Base-by-base conservation (phyloP, 1,140 invertebrate species). In the Harpegnathos saltator region DNA sequence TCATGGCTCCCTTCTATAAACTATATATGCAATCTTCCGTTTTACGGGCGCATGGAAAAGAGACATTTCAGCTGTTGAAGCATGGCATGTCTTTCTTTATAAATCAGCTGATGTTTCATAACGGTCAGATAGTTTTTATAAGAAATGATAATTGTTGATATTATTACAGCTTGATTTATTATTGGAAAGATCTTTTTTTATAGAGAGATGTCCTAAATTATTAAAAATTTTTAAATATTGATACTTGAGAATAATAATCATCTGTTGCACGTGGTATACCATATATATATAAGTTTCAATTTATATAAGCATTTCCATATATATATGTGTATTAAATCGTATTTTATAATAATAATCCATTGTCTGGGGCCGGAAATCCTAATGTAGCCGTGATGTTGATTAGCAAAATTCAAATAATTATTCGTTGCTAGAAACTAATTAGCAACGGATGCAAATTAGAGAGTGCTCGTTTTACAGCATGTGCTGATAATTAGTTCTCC, bases 321-420 rank as follows among this genome's bases (percentile, higher is more conserved):
- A 33, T 33, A 33, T 33, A 44, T 11, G 11, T 44, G 1, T 44
- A 1, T 56, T 26, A 54, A 38, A 56, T 54, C 14, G 15, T 22
- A 56, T 56, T 4, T 24, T 19, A 5, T 44, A 68, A 38, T 50
- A 72, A 72, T 78, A 68, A 78, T 69, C 14, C 48, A 65, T 84
- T 65, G 63, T 17, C 44, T 50, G 22, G n/a, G n/a, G 9, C 26
- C 0, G n/a, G 56, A 69, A 52, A 84, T 61, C 38, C 54, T 74
- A 85, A 61, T 33, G 52, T 7, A 11, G 33, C 15, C 19, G 7
- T 24, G 22, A 44, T 29, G 58, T 66, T 84, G 85, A 88, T 88
- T 87, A 87, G 48, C n/a, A 68, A 84, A 65, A 85, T 78, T 72
- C 61, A 82, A 73, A 85, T 87, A 88, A 88, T 88, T 88, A 74